Base-by-base conservation (phyloP, 2,888 invertebrate genomes). In the Mesoligia furuncula region DNA sequence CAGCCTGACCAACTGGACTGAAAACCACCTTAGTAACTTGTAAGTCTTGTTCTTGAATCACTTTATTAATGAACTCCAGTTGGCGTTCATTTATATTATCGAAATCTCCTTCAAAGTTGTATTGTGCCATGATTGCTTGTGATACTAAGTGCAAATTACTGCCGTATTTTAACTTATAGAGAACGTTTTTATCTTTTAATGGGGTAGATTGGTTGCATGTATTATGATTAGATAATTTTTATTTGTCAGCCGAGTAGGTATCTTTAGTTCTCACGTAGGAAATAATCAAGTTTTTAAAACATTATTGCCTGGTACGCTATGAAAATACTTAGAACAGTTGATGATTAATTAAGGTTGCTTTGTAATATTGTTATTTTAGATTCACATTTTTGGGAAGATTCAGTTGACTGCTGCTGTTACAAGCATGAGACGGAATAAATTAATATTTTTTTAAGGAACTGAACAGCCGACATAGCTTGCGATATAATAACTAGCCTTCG, bases 31-130 rank as follows among this genome's bases (percentile, higher is more conserved):
- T 91, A 45, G 61, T 87, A 31, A 89, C 87, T 69, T 85, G 81
- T 54, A 86, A 90, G 1, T 91, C 92, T 67, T 80, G 88, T 78
- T 92, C 87, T 48, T 90, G 74, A 24, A 94, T 81, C 11, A 91
- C 87, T 80, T 90, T 86, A 71, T 88, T 80, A 9, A 94, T 91
- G 51, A 86, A 92, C 45, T 90, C 85, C 6, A 90, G 66, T 77
- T 94, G 93, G 0, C 68, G 59, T 42, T 87, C 84, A 51, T 80
- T 88, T 6, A 93, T 79, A 57, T 80, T 79, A 45, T 84, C 77
- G 1, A 90, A 59, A 31, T 90, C 89, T 24, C 93, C 94, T 74
- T 89, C 90, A 51, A 92, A 91, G 69, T 83, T 87, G 51, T 90
- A 88, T 42, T 73, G 73, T 11, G 84, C 79, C 91, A 91, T 91